These are phyloP conservation scores for Conopomorpha cramerella DNA, from an alignment of 1,140 invertebrate species.

Conservation along the genomic window DNA sequence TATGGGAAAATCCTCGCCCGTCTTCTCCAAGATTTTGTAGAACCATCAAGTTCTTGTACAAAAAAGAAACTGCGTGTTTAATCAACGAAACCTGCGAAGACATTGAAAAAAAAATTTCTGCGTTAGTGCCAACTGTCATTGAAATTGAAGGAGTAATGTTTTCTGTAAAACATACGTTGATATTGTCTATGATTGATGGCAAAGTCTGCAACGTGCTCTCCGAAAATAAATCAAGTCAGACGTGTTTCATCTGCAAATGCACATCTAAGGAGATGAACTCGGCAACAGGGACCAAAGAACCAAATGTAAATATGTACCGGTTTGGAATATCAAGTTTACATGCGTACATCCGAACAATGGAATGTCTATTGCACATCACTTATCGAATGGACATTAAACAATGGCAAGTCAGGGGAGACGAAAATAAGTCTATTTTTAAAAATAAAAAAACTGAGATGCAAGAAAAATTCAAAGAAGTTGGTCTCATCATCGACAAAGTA, in stretches of 20 bases:
- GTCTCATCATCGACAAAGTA: background rate
- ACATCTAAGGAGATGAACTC: background rate
- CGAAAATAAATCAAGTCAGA: background rate
- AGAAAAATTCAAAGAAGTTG: background rate
- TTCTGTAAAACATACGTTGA: no score
- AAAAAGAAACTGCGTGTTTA: constrained; percentile 7
- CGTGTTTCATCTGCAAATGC: background rate
- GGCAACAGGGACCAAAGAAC: background rate
- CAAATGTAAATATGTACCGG: background rate
- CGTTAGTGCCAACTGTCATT: no score
- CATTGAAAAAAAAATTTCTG: background rate
- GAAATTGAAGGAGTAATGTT: no score
- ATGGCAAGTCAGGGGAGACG: background rate
- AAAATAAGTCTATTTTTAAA: background rate
- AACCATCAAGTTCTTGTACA: constrained; percentile 11
- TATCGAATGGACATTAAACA: background rate
- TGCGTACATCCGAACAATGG: background rate
- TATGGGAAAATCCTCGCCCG: no score
- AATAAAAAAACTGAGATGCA: background rate
- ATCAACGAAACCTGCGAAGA: background rate
- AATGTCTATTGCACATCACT: background rate
- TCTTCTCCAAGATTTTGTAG: constrained; percentile 10
- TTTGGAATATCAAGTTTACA: background rate
- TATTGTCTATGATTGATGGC: background rate
- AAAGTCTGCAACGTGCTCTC: background rate